Evolutionary conservation across 1,140 invertebrate species (phyloP), one percentile per base, ranked within the genome.

Genomic region (Eriocheir sinensis): DNA sequence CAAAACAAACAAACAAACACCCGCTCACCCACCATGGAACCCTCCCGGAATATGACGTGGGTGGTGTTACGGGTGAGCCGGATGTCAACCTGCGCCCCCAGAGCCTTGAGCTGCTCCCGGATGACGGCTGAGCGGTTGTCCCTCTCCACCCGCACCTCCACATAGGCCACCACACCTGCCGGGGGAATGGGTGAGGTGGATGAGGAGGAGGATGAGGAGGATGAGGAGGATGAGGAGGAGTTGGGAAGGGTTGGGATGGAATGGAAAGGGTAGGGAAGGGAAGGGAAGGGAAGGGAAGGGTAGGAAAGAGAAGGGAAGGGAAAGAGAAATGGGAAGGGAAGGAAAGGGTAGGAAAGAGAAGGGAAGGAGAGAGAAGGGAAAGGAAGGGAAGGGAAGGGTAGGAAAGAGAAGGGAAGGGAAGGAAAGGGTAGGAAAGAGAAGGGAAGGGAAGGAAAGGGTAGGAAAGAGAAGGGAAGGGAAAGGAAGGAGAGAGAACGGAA

Each of bases 31-130:
- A 95, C 94, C 94, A 93, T 95, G 0, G 89, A 90, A 0, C 95
- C 95, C n/a, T 95, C 95, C 89, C 79, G 93, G 36, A 95, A 95
- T 12, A 95, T 91, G 21, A 95, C 92, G 86, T 95, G 95, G 9
- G 95, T 93, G 40, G 90, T 89, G 88, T 93, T 89, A 32, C 12
- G 53, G 15, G 44, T 95, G 27, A 95, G 86, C 60, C 89, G 90
- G 17, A 72, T 80, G 15, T 89, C 80, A 88, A 95, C 95, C 30
- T 81, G 79, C 21, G 95, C 95, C 30, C 95, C 95, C n/a, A 95
- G 53, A n/a, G 92, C 88, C 72, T 41, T 41, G 32, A 95, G 40
- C 27, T 91, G 95, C n/a, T 95, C 95, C 81, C 86, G 80, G 36
- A 95, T 93, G 38, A 93, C 95, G 4, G 72, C 86, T 1, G 95